These are phyloP conservation scores for Ispidina picta DNA, from an alignment of 2,797 vertebrate genomes.

Conservation along the genomic window DNA sequence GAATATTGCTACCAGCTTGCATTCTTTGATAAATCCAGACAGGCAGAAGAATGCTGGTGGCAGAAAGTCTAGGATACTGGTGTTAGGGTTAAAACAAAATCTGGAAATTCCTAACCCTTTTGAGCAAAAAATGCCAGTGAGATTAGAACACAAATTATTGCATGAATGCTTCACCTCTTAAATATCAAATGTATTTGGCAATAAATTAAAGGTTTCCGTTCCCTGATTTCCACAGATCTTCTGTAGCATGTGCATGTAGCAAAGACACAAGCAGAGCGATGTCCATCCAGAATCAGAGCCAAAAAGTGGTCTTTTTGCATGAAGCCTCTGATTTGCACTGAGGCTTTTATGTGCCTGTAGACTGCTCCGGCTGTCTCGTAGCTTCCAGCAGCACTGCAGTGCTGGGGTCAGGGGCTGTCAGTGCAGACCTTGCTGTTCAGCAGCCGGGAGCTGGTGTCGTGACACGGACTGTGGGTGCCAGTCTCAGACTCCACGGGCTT, in stretches of 20 bases:
- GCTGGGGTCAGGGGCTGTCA: neutral
- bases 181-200: neutral
- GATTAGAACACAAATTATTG: neutral
- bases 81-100: neutral
- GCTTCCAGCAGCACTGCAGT: neutral
- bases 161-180: neutral
- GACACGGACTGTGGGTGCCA: neutral
- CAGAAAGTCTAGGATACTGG: neutral
- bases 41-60: constrained; percentile 65
- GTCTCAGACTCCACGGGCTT: neutral
- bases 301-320: neutral
- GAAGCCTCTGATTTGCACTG: neutral
- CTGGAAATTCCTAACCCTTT: neutral
- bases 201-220: neutral
- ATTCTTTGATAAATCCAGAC: constrained; percentile 57
- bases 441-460: neutral
- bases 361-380: neutral
- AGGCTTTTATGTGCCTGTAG: neutral
- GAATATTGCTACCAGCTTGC: constrained; percentile 41
- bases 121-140: neutral
- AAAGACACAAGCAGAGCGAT: neutral
- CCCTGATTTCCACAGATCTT: neutral
- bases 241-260: neutral
- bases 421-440: neutral
- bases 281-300: neutral